These are phyloP conservation scores for Chrysaora quinquecirrha DNA, from an alignment of 30 jellyfish, hydroid and myxozoan genomes.

Conservation along the genomic window DNA sequence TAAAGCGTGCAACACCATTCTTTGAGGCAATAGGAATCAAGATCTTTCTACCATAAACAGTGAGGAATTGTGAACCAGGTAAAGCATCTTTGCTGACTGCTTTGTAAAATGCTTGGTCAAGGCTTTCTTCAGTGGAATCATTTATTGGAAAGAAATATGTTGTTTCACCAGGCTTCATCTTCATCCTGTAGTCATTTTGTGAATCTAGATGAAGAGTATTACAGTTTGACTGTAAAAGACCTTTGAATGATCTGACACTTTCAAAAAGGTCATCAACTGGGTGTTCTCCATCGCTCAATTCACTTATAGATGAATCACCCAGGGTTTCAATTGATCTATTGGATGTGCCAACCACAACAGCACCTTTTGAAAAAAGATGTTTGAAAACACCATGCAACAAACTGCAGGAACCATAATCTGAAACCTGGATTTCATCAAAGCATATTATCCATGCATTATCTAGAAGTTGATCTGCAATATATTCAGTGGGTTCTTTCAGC, in stretches of 20 bases:
- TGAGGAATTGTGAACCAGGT: constrained; percentile 38
- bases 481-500: constrained; percentile 63
- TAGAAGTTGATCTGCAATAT: constrained; percentile 70
- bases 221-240: constrained; percentile 56
- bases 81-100: constrained; percentile 50
- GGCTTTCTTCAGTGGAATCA: constrained; percentile 42
- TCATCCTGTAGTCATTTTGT: constrained; percentile 64
- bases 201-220: constrained; percentile 59
- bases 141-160: constrained; percentile 57
- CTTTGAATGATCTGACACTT: constrained; percentile 61
- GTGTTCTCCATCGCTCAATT: constrained; percentile 67
- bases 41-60: constrained; percentile 75
- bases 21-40: constrained; percentile 71
- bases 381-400: constrained; percentile 69
- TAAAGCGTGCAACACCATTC: constrained; percentile 79
- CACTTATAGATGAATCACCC: constrained; percentile 77
- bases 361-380: constrained; percentile 75
- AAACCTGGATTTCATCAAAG: constrained; percentile 85
- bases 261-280: constrained; percentile 38
- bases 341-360: constrained; percentile 87
- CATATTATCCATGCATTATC: constrained; percentile 80
- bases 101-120: constrained; percentile 63
- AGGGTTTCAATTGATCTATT: constrained; percentile 69
- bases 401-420: constrained; percentile 77
- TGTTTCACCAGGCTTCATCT: constrained; percentile 62